Percentiles rank a stretch among this genome's conserved stretches.
Evolutionary conservation across 2,113 vertebrate species (phyloP).

Genomic region (Strix aluco): DNA sequence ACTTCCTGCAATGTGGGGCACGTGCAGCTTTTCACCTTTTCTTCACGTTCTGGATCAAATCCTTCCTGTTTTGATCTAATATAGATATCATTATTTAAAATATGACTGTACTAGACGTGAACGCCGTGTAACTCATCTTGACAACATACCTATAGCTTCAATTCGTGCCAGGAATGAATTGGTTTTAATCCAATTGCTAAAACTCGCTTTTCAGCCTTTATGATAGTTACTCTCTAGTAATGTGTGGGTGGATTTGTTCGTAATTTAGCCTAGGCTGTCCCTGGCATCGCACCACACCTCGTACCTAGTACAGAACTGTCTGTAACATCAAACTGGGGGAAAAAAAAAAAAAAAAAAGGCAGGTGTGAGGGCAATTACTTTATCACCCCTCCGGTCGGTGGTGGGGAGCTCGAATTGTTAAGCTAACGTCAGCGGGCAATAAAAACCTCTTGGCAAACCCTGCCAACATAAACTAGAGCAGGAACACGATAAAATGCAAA

Average conservation of each 20-base stretch:
- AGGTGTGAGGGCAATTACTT: not conserved
- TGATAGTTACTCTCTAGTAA: constrained; percentile 63
- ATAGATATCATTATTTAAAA: constrained; percentile 15
- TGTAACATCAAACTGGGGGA: not conserved
- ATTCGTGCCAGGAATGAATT: constrained; percentile 40
- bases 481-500: not conserved
- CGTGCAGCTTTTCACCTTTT: constrained; percentile 6
- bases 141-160: constrained; percentile 23
- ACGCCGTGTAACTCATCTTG: not conserved
- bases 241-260: constrained; percentile 57
- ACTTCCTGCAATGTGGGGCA: not conserved
- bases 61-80: constrained; percentile 33
- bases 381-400: not conserved
- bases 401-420: not conserved
- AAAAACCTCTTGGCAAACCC: not conserved
- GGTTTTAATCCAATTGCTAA: constrained; percentile 52
- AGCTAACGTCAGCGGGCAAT: not conserved
- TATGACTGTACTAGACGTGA: not conserved
- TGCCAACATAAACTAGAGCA: not conserved
- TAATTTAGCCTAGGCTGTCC: constrained; percentile 23
- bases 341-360: not conserved
- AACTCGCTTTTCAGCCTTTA: constrained; percentile 58
- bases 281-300: constrained; percentile 25
- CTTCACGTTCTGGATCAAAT: constrained; percentile 15
- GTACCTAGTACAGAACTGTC: not conserved